Conservation (phyloP, 1,140 invertebrate genomes). For the Latrodectus geometricus region DNA sequence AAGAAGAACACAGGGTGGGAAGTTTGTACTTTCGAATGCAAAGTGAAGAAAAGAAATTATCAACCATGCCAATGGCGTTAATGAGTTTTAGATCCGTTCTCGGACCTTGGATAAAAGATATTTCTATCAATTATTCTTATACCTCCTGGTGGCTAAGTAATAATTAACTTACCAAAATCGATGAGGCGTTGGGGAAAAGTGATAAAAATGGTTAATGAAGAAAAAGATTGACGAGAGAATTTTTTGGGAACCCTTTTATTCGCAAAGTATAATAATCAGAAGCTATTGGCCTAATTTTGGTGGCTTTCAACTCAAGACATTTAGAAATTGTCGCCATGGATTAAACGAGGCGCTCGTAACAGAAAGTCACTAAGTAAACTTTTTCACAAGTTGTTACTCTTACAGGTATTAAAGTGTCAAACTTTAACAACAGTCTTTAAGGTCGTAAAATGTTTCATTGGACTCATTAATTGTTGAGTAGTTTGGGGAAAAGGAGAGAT, state of each 20-base stretch:
- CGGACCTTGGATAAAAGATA: conserved; percentile 1
- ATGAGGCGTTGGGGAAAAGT: background rate
- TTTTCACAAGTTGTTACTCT: conserved; percentile 26
- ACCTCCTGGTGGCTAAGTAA: conserved; percentile 10
- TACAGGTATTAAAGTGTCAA: conserved; percentile 22
- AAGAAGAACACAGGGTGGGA: background rate
- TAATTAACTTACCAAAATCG: conserved; percentile 48
- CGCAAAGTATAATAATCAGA: conserved; percentile 9
- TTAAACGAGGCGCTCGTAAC: conserved; percentile 15
- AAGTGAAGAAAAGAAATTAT: background rate
- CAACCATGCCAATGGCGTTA: background rate
- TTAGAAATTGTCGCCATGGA: conserved; percentile 13
- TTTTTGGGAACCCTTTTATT: conserved; percentile 11
- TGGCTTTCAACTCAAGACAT: background rate
- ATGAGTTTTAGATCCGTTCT: conserved; percentile 43
- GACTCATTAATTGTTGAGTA: conserved; percentile 6
- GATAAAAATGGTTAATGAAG: conserved; percentile 53
- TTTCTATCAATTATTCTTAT: conserved; percentile 21
- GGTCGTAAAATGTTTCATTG: conserved; percentile 20
- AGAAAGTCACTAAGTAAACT: conserved; percentile 2
- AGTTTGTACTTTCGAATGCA: background rate
- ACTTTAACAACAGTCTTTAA: conserved; percentile 28
- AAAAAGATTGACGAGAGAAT: conserved; percentile 17
- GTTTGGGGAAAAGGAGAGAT: background rate
- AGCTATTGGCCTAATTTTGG: conserved; percentile 23